A percentile compares a stretch with the other conserved stretches of the same genome.
These are phyloP conservation scores for Intellagama lesueurii DNA, from an alignment of 2,797 vertebrate genomes.

Conservation along the genomic window DNA sequence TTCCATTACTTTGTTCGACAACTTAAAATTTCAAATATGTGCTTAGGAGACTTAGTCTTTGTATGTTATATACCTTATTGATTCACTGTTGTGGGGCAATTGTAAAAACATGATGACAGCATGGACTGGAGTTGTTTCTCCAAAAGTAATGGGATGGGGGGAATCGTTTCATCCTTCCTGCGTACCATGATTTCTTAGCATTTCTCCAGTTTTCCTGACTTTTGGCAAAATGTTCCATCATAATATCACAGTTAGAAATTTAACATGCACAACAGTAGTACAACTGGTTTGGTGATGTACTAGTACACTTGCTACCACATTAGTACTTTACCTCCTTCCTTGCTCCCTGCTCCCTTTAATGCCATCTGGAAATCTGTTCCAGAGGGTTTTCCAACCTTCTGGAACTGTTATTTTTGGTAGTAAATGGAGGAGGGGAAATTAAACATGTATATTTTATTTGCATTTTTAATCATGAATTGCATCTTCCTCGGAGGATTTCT, in stretches of 20 bases:
- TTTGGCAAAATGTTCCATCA: neutral
- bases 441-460: too few species aligned
- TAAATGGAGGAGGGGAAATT: too few species aligned
- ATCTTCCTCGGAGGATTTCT: too few species aligned
- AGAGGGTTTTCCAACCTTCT: too few species aligned
- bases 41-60: neutral
- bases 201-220: neutral
- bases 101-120: neutral
- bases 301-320: neutral
- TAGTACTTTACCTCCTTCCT: neutral
- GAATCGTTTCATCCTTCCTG: neutral
- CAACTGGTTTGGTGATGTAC: neutral
- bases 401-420: too few species aligned
- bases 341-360: too few species aligned
- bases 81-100: neutral
- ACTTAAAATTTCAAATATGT: neutral
- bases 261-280: neutral
- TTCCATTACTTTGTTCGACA: neutral
- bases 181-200: neutral
- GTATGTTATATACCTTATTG: neutral
- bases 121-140: neutral
- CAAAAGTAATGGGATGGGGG: neutral
- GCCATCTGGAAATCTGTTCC: too few species aligned
- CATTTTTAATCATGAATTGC: too few species aligned
- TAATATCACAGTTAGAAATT: neutral